These are phyloP conservation scores for Microcebus ravelobensis DNA, from an alignment of 2,113 vertebrate species.

Conservation along the genomic window DNA sequence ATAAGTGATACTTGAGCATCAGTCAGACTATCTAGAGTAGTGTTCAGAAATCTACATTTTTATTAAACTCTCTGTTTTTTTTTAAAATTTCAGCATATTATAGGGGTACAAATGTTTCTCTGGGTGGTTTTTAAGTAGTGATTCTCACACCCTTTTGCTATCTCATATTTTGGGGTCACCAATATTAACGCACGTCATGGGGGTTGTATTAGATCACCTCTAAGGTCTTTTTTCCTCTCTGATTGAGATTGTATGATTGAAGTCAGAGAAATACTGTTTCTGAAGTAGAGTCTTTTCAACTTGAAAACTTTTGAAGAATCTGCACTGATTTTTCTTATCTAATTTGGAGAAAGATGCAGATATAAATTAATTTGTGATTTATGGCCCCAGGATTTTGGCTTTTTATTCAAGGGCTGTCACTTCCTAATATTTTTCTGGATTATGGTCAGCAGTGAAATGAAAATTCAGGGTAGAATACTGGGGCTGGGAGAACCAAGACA, in stretches of 20 bases:
- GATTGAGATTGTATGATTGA: not conserved
- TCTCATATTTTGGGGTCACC: not conserved
- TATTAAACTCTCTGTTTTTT: not conserved
- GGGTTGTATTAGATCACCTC: not conserved
- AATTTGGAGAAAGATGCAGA: slow-evolving; percentile 36
- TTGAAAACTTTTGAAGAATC: slow-evolving; percentile 20
- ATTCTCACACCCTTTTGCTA: not conserved
- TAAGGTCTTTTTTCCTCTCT: not conserved
- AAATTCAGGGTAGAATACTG: slow-evolving; percentile 21
- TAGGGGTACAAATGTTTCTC: no score
- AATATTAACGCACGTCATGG: not conserved
- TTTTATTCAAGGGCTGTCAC: slow-evolving; percentile 38
- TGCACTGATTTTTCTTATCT: slow-evolving; percentile 37
- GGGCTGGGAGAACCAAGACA: not conserved
- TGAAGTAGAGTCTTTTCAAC: slow-evolving; percentile 31
- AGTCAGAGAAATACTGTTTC: slow-evolving; percentile 5
- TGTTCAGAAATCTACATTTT: slow-evolving; percentile 44
- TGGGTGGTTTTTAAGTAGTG: not conserved
- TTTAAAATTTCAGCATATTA: no score
- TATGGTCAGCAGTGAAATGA: not conserved
- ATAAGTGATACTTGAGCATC: not conserved
- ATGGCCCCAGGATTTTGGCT: slow-evolving; percentile 9
- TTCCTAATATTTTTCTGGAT: slow-evolving; percentile 17
- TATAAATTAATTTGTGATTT: slow-evolving; percentile 34
- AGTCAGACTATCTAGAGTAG: not conserved